phyloP scores from a whole-genome alignment of 2,113 vertebrate genomes.

The Elaphurus davidianus region DNA sequence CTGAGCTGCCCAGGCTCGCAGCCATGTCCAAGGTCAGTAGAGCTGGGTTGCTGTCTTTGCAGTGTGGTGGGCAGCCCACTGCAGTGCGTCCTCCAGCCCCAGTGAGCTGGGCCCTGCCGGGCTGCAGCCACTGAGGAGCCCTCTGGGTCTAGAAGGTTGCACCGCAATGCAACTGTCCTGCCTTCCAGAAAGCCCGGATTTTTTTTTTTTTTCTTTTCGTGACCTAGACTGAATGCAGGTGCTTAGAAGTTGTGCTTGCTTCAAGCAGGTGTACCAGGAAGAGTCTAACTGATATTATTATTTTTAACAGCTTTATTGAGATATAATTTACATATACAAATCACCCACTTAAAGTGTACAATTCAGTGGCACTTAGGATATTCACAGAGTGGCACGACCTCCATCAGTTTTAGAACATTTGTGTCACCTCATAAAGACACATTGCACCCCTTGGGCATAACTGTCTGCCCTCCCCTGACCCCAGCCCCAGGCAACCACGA shows the following conservation, averaged over 20 bases:
- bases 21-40: not conserved
- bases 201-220: too few species aligned
- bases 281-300: not conserved
- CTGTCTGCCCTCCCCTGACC: not conserved
- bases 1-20: not conserved
- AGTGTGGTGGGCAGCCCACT: accelerated
- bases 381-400: not conserved
- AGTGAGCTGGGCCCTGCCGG: not conserved
- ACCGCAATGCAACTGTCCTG: too few species aligned
- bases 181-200: too few species aligned
- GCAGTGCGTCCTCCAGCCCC: not conserved
- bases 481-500: not conserved
- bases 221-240: not conserved
- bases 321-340: not conserved
- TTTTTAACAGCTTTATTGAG: not conserved
- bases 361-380: not conserved
- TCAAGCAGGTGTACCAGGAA: not conserved
- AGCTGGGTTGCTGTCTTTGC: not conserved
- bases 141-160: not conserved
- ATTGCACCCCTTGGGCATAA: not conserved
- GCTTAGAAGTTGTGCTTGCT: not conserved
- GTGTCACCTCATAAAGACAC: not conserved
- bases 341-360: not conserved
- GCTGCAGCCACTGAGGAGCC: not conserved
- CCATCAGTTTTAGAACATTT: not conserved